Base-by-base conservation (phyloP, 2,888 invertebrate genomes). In the Ecliptopera silaceata region DNA sequence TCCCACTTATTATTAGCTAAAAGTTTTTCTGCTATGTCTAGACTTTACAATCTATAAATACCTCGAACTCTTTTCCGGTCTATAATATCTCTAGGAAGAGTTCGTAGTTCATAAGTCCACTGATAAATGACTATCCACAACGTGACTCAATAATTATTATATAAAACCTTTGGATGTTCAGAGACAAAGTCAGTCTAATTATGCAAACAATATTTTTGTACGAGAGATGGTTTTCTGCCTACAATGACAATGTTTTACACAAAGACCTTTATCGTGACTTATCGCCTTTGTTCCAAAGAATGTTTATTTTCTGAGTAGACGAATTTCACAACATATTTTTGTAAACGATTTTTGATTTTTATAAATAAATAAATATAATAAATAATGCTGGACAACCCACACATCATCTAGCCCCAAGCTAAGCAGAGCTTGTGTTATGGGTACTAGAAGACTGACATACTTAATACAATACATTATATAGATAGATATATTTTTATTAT, bases 181-280 rank as follows among this genome's bases (percentile, higher is more conserved):
- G 39, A 55, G 44, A 54, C 59, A 59, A 59, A 51, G 59, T 55
- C 47, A 48, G 42, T 52, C 47, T 52, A 47, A 52, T 61, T 56
- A 51, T 56, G 58, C 43, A 46, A 54, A 59, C 44, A 60, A 51
- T 63, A 65, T 63, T 62, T 62, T 62, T 64, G 58, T 57, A 12
- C 39, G 32, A 39, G 56, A 59, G 41, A 36, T 61, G 44, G 44
- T 26, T 48, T 18, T 36, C 49, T 57, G 17, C 29, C 46, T 52
- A 43, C 57, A 58, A 43, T 63, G 61, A 61, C 63, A 61, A 56
- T 59, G 43, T 34, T 36, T 38, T 43, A 36, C 29, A 59, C 54
- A 55, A 59, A 59, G 58, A 22, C 17, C 50, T 46, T 59, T 54
- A 42, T 50, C 41, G 45, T 38, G 26, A 18, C 18, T 20, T 44